Evolutionary conservation across 2,797 vertebrate species (phyloP).

Genomic region (Sebastes diaconus): DNA sequence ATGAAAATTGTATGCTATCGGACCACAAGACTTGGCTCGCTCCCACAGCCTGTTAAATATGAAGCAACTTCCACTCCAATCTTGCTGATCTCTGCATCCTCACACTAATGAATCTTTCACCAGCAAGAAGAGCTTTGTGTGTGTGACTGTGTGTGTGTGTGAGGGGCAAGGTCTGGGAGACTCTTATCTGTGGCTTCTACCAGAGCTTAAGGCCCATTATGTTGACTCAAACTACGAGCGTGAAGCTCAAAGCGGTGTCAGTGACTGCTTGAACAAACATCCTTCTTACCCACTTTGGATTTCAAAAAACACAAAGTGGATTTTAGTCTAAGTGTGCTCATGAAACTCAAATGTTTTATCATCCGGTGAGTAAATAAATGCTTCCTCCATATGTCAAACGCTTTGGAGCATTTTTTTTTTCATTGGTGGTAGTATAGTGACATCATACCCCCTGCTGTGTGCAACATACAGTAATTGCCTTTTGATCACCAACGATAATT

Average conservation of each 20-base stretch:
- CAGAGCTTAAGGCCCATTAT: slow-evolving; percentile 66
- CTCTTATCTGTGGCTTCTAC: slow-evolving; percentile 55
- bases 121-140: slow-evolving; percentile 24
- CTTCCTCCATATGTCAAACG: neutral
- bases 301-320: slow-evolving; percentile 36
- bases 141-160: slow-evolving; percentile 2
- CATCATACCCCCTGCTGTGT: neutral
- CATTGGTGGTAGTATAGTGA: too few relatives aligned
- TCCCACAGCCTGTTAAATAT: slow-evolving; percentile 72
- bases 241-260: slow-evolving; percentile 49
- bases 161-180: slow-evolving; percentile 8
- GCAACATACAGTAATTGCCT: slow-evolving; percentile 16
- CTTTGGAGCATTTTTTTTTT: neutral
- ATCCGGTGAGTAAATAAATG: slow-evolving; percentile 6
- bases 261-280: slow-evolving; percentile 58
- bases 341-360: slow-evolving; percentile 38
- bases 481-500: slow-evolving; percentile 34
- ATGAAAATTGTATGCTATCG: slow-evolving; percentile 71
- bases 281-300: slow-evolving; percentile 39
- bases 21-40: slow-evolving; percentile 59
- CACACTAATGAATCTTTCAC: slow-evolving; percentile 76
- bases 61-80: slow-evolving; percentile 72
- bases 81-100: slow-evolving; percentile 77
- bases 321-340: slow-evolving; percentile 30
- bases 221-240: slow-evolving; percentile 40